Percentiles rank a stretch among this genome's conserved stretches.
phyloP scores from a whole-genome alignment of 1,140 invertebrate genomes.

The Drosophila jambulina region DNA sequence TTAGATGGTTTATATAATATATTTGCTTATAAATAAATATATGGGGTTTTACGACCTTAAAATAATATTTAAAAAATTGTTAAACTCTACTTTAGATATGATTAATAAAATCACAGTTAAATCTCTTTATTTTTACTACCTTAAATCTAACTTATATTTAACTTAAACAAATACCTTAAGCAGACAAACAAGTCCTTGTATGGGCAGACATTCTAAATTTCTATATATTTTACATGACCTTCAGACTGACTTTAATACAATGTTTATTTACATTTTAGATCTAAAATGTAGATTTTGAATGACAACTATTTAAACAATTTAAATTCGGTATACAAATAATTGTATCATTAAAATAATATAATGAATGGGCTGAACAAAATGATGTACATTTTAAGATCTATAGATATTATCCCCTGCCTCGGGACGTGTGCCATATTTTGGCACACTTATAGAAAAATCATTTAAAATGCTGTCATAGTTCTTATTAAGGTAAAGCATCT shows the following conservation, averaged over 20 bases:
- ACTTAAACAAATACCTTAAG: not conserved
- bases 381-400: not conserved
- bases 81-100: no score
- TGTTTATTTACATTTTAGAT: not conserved
- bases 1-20: no score
- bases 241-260: not conserved
- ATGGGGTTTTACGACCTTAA: no score
- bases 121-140: not conserved
- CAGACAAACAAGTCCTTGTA: not conserved
- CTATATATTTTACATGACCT: not conserved
- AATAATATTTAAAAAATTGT: no score
- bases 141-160: not conserved
- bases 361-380: not conserved
- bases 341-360: slow-evolving; percentile 12
- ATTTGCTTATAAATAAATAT: no score
- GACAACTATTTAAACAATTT: not conserved
- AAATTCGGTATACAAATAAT: not conserved
- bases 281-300: not conserved
- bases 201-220: not conserved
- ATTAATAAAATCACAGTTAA: no score
- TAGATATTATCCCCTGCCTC: not conserved
- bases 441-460: slow-evolving; percentile 31
- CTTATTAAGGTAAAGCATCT: slow-evolving; percentile 36
- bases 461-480: slow-evolving; percentile 43
- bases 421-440: slow-evolving; percentile 42